phyloP scores from a whole-genome alignment of 2,113 vertebrate genomes.

The Tursiops truncatus region DNA sequence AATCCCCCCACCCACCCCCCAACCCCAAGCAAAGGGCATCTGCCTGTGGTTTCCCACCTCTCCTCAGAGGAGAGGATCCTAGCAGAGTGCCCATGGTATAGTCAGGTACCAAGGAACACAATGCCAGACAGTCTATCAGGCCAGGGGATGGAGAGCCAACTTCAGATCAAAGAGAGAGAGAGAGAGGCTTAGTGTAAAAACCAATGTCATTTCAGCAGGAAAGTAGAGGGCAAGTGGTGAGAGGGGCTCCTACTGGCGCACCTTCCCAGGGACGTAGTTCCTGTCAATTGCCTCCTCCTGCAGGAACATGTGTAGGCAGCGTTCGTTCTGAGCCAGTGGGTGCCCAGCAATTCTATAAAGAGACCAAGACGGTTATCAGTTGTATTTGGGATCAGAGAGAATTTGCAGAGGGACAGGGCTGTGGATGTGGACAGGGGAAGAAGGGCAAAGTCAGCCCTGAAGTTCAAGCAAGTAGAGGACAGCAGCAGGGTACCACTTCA shows the following conservation, averaged over 20 bases:
- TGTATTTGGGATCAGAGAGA: slow-evolving; percentile 25
- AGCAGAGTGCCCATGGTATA: slow-evolving; percentile 78
- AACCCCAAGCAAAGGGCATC: slow-evolving; percentile 73
- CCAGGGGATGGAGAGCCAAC: slow-evolving; percentile 85
- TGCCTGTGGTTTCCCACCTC: slow-evolving; percentile 78
- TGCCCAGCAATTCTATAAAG: slow-evolving; percentile 96
- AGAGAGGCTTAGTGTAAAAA: slow-evolving; percentile 92
- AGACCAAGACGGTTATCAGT: slow-evolving; percentile 70
- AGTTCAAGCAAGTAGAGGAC: neutral
- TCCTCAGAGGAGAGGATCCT: slow-evolving; percentile 78
- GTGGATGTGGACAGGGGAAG: neutral
- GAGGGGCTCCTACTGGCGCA: slow-evolving; percentile 92
- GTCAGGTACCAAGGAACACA: slow-evolving; percentile 82
- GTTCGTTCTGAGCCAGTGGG: slow-evolving; percentile 98
- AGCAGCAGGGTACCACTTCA: neutral
- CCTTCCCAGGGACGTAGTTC: slow-evolving; percentile 99
- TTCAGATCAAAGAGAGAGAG: slow-evolving; percentile 83
- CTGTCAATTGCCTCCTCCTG: slow-evolving; percentile 98
- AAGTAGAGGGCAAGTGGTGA: slow-evolving; percentile 85
- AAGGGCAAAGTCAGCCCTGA: slow-evolving; percentile 6
- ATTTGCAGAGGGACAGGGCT: neutral
- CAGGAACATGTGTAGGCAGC: slow-evolving; percentile 99
- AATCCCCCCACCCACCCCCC: slow-evolving; percentile 33
- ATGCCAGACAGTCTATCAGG: slow-evolving; percentile 82
- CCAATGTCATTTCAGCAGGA: slow-evolving; percentile 90